phyloP scores from a whole-genome alignment of 2,797 vertebrate species.

The Margarornis squamiger region DNA sequence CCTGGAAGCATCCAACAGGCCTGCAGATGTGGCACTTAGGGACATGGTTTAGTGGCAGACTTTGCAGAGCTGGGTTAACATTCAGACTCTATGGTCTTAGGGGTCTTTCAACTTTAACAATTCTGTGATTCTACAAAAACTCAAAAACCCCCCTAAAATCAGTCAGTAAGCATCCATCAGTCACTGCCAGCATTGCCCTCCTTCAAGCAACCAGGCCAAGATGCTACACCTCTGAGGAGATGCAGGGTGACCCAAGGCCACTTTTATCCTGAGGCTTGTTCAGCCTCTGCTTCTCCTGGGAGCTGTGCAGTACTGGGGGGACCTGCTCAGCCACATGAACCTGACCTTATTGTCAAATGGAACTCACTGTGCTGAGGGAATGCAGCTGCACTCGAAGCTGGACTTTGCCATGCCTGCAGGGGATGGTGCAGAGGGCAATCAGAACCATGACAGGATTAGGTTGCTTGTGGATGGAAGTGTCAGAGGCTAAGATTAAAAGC shows the following conservation, averaged over 20 bases:
- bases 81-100: neutral
- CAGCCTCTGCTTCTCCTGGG: neutral
- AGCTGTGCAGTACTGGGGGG: fast-evolving
- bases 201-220: neutral
- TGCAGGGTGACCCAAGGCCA: fast-evolving
- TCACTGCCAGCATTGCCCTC: neutral
- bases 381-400: neutral
- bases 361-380: neutral
- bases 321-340: neutral
- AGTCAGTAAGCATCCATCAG: neutral
- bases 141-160: neutral
- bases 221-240: fast-evolving
- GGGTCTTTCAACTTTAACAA: neutral
- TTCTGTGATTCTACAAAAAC: neutral
- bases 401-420: neutral
- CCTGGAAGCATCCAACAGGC: neutral
- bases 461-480: fast-evolving
- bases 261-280: neutral
- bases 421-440: neutral
- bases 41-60: neutral
- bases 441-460: fast-evolving
- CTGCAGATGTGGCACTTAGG: neutral
- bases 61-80: fast-evolving
- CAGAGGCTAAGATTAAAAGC: neutral
- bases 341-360: neutral